Base-by-base conservation (phyloP, 2,113 vertebrate species). In the Cynopterus brachyotis region DNA sequence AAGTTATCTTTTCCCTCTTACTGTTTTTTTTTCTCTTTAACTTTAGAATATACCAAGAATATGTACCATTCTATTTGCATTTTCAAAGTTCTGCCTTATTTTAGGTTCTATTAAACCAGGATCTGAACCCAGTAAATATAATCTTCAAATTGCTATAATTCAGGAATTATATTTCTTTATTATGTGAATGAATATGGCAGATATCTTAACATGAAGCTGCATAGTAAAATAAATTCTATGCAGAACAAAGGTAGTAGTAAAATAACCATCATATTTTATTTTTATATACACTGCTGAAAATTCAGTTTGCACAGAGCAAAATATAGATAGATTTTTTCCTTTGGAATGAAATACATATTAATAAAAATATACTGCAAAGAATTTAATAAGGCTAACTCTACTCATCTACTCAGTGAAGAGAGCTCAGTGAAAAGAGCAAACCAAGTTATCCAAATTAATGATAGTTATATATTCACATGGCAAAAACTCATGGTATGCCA, bases 21-120 rank as follows among this genome's bases (percentile, higher is more conserved):
- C 3, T 20, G n/a, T 92, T 60, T 94, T 90, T 60, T 92, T 89
- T 62, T 35, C 37, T 62, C 62, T 83, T 89, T 47, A 76, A 81
- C 17, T 94, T 92, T 22, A 55, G 37, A 91, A 95, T 87, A 35
- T 50, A n/a, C 28, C 22, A 32, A 96, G 50, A 93, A 92, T 87
- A 55, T 70, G 4, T 93, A n/a, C 17, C 9, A 76, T 73, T 79
- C 16, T 83, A 72, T 87, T 94, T 81, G 42, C 7, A 40, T 91
- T 82, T 96, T 50, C 75, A 67, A 92, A 79, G 19, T 66, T 94
- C 26, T 79, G 9, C 1, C n/a, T 76, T 92, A 84, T 62, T 79
- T 76, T 37, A 90, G 9, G 0, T 80, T 81, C 40, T 64, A 32
- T 76, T 86, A 96, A 60, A 37, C 1, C 24, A 80, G 24, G 67